These are phyloP conservation scores for Microplitis deprimator DNA, from an alignment of 2,888 invertebrate species.

Conservation along the genomic window DNA sequence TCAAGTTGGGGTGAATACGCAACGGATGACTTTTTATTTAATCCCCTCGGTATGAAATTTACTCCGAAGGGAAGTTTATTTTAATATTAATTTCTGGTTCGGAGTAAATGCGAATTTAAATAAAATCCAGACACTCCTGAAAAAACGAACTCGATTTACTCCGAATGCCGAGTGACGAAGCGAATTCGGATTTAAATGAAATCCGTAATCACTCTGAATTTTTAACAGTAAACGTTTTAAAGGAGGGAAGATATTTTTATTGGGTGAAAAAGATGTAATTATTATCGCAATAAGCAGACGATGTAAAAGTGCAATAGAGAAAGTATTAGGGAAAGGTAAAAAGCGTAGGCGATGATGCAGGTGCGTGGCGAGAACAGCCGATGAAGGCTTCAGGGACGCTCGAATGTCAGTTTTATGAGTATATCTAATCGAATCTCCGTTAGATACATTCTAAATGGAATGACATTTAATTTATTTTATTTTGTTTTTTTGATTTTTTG, in stretches of 20 bases:
- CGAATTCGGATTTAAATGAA: no score
- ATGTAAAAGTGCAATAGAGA: conserved; percentile 59
- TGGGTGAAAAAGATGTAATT: conserved; percentile 31
- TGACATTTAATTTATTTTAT: background rate
- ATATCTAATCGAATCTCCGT: background rate
- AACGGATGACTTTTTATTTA: no score
- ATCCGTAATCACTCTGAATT: no score
- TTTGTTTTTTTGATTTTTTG: background rate
- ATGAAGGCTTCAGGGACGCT: conserved; percentile 30
- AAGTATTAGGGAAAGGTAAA: conserved; percentile 62
- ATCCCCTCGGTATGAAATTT: no score
- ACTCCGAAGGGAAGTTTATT: no score
- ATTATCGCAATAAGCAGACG: conserved; percentile 38
- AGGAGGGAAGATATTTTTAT: background rate
- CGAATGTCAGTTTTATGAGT: background rate
- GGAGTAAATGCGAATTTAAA: no score
- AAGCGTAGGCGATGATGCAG: conserved; percentile 60
- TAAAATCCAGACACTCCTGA: no score
- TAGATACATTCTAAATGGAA: background rate
- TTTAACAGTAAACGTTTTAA: no score
- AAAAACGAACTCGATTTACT: no score
- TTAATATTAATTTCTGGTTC: no score
- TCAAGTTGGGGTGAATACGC: no score
- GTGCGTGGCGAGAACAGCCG: conserved; percentile 56
- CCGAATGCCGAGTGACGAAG: no score